Evolutionary conservation across 2,797 vertebrate genomes (phyloP).

Genomic region (Galagoides demidoff): DNA sequence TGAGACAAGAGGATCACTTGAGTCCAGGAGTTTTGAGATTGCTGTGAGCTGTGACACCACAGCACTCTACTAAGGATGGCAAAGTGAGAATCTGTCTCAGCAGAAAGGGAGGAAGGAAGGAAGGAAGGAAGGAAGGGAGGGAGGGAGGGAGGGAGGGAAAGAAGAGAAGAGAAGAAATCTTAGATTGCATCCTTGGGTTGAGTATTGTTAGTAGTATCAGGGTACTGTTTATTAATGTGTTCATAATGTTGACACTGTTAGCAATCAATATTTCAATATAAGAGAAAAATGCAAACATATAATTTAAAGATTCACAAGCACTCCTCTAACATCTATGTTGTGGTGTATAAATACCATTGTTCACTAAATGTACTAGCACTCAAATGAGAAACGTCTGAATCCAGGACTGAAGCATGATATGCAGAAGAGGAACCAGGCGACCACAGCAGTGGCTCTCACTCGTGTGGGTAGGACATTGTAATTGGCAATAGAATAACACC

Average conservation of each 20-base stretch:
- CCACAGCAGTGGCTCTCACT: background rate
- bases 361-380: background rate
- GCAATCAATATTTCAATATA: background rate
- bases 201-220: background rate
- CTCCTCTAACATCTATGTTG: background rate
- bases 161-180: background rate
- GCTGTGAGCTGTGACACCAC: too few species aligned
- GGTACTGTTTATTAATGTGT: background rate
- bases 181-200: background rate
- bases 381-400: background rate
- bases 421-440: too few species aligned
- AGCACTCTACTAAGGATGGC: too few species aligned
- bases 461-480: background rate
- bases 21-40: too few species aligned
- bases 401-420: background rate
- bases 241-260: background rate
- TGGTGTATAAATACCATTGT: background rate
- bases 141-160: too few species aligned
- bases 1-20: too few species aligned
- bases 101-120: too few species aligned
- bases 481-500: background rate
- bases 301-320: background rate
- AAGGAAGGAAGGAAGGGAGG: too few species aligned
- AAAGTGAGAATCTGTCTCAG: background rate
- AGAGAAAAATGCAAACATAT: background rate